Conservation (phyloP, 1,140 invertebrate genomes). For the Lepidurus arcticus region DNA sequence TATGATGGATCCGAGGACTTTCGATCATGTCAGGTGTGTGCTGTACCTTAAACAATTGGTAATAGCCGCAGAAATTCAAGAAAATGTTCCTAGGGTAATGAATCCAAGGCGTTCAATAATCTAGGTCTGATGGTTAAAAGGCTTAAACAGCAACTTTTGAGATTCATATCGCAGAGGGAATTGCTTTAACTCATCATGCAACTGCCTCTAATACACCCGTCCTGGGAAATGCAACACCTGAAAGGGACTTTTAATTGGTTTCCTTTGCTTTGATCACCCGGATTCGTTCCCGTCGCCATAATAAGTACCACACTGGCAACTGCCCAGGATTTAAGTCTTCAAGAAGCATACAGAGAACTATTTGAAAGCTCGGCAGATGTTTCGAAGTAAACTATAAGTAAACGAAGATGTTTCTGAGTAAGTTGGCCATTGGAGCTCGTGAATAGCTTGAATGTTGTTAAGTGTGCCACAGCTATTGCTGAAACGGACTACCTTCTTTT, state of each 20-base stretch:
- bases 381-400: background rate
- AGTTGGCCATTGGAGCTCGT: background rate
- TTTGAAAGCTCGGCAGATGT: background rate
- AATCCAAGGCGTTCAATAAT: background rate
- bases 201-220: background rate
- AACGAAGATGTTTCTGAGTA: background rate
- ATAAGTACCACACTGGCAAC: background rate
- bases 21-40: background rate
- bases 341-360: background rate
- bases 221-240: background rate
- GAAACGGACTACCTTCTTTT: background rate
- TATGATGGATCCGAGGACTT: background rate
- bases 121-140: background rate
- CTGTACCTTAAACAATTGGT: background rate
- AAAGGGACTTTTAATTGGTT: conserved; percentile 6
- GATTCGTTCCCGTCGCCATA: background rate
- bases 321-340: background rate
- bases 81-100: background rate
- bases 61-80: background rate
- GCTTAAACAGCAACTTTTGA: background rate
- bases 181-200: background rate
- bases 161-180: background rate
- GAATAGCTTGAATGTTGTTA: background rate
- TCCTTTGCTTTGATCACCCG: background rate
- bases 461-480: background rate